These are phyloP conservation scores for Dicrostonyx torquatus DNA, from an alignment of 2,797 vertebrate species.

Conservation along the genomic window DNA sequence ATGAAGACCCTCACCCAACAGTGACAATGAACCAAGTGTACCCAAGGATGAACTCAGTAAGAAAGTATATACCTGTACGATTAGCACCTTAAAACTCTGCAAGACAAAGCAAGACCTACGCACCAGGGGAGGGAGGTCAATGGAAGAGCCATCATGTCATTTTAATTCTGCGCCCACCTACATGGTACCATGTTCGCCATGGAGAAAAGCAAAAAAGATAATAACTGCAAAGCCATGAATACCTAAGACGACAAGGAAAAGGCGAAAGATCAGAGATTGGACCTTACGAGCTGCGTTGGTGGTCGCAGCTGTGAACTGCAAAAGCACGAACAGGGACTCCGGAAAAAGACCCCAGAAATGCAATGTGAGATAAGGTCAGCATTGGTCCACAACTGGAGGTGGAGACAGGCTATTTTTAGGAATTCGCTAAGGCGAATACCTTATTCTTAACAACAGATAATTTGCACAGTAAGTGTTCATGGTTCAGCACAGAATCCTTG, in stretches of 20 bases:
- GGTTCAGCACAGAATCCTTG: neutral
- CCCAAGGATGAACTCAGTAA: neutral
- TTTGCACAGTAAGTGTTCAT: neutral
- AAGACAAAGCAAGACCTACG: neutral
- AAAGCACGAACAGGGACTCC: neutral
- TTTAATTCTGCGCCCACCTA: neutral
- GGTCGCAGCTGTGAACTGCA: neutral
- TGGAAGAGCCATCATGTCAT: neutral
- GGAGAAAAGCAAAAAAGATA: neutral
- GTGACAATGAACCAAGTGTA: neutral
- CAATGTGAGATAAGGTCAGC: rapidly evolving
- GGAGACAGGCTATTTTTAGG: neutral
- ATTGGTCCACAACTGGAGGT: neutral
- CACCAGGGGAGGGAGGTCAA: neutral
- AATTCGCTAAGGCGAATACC: neutral
- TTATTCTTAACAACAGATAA: neutral
- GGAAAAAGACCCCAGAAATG: neutral
- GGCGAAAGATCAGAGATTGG: neutral
- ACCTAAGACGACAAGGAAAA: neutral
- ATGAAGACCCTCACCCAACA: neutral
- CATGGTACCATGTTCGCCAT: neutral
- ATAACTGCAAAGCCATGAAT: neutral
- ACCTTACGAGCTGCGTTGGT: neutral
- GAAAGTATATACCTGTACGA: neutral
- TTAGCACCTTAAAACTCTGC: neutral